Percentiles rank a stretch among this genome's conserved stretches.
Conservation (phyloP, 2,113 vertebrate species). For the Cheilinus undulatus region DNA sequence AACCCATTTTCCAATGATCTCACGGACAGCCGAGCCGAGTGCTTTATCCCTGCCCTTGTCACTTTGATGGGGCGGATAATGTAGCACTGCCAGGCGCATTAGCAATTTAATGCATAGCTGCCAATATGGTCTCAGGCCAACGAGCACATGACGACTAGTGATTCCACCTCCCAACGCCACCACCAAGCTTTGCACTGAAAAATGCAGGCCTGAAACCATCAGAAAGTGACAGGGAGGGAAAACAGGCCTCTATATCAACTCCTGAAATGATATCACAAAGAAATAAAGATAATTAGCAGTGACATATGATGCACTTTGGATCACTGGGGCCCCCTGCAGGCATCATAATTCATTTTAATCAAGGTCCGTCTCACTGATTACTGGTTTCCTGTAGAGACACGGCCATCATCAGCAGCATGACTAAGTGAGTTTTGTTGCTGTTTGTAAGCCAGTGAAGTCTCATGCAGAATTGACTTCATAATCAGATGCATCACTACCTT, state of each 20-base stretch:
- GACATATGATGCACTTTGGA: conserved; percentile 39
- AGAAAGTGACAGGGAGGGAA: not conserved
- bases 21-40: conserved; percentile 44
- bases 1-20: conserved; percentile 68
- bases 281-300: conserved; percentile 35
- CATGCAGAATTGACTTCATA: conserved; percentile 46
- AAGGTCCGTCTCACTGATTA: conserved; percentile 60
- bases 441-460: conserved; percentile 54
- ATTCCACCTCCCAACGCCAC: conserved; percentile 16
- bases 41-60: conserved; percentile 63
- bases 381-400: conserved; percentile 47
- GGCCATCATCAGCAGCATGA: conserved; percentile 51
- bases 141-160: conserved; percentile 33
- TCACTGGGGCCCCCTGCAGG: conserved; percentile 17
- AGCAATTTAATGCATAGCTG: conserved; percentile 70
- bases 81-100: conserved; percentile 66
- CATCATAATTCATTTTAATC: conserved; percentile 53
- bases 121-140: conserved; percentile 48
- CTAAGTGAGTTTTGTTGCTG: conserved; percentile 50
- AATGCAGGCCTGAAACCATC: not conserved
- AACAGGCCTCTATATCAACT: conserved; percentile 13
- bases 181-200: conserved; percentile 1
- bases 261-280: conserved; percentile 26
- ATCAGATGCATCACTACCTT: conserved; percentile 59
- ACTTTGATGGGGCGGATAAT: conserved; percentile 64